phyloP scores from a whole-genome alignment of 2,888 invertebrate species.

The Drosophila subquinaria region DNA sequence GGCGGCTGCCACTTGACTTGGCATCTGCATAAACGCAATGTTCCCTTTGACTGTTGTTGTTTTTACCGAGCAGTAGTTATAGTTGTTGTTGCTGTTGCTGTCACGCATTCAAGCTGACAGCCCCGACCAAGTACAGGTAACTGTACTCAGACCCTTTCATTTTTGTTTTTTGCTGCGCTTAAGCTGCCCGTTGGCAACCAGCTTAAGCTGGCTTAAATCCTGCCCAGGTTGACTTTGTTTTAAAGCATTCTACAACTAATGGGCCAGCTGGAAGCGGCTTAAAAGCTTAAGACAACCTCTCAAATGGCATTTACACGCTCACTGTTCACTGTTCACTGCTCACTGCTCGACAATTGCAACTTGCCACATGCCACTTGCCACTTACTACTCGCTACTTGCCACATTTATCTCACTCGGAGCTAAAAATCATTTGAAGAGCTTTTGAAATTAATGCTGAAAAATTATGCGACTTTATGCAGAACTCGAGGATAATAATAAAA shows the following conservation, averaged over 20 bases:
- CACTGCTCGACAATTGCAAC: slow-evolving; percentile 35
- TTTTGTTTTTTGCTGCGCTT: not conserved
- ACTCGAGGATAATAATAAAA: slow-evolving; percentile 12
- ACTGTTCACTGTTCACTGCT: slow-evolving; percentile 11
- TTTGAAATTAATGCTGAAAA: slow-evolving; percentile 20
- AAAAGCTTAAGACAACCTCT: slow-evolving; percentile 36
- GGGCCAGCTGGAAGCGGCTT: slow-evolving; percentile 44
- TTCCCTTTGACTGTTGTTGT: slow-evolving; percentile 54
- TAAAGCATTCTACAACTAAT: slow-evolving; percentile 35
- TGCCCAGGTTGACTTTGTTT: slow-evolving; percentile 44
- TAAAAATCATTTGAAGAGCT: slow-evolving; percentile 17
- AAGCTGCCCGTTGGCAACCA: slow-evolving; percentile 30
- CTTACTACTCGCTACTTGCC: too few species aligned
- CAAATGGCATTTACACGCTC: slow-evolving; percentile 21
- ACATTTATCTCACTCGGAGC: not conserved
- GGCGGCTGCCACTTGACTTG: slow-evolving; percentile 69
- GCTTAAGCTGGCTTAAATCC: slow-evolving; percentile 51
- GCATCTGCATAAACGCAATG: slow-evolving; percentile 77
- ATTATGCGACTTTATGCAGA: slow-evolving; percentile 9
- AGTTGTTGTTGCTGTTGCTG: slow-evolving; percentile 41
- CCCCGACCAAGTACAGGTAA: not conserved
- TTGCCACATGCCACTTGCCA: slow-evolving; percentile 13
- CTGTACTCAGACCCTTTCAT: not conserved
- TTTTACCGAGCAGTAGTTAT: slow-evolving; percentile 18
- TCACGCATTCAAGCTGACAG: slow-evolving; percentile 60